Evolutionary conservation across 2,797 vertebrate species (phyloP), one percentile per base, ranked within the genome.

Genomic region (Buphagus erythrorhynchus): DNA sequence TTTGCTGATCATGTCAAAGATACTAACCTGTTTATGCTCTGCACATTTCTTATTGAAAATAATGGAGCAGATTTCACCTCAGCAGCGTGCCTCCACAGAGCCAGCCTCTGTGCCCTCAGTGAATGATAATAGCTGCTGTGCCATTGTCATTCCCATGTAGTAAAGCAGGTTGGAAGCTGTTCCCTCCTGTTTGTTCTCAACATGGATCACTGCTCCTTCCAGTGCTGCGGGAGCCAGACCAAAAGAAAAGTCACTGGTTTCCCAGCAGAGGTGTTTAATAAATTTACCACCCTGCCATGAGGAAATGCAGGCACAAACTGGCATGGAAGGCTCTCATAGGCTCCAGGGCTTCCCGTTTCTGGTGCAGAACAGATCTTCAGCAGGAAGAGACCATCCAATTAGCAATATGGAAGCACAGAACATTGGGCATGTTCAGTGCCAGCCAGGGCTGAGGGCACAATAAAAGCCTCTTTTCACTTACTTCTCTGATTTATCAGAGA

Each of bases 131-230:
- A 82, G 61, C 62, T 73, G 90, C 72, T 1, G 1, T 28, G 71
- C 65, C 20, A 19, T 5, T 62, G 85, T 71, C 83, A 88, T 93
- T 94, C 84, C 79, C 7, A 2, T 11, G 57, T 91, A 76, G 77
- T 36, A 93, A 97, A 94, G 68, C 89, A 55, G 36, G 55, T 16
- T 81, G 87, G 84, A 93, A 80, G 57, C 79, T 43, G 76, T 43
- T 93, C 58, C 76, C 85, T 84, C 87, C 89, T 89, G 80, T 66
- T 96, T 94, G 77, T 69, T 94, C 92, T 81, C 82, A 58, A 46
- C 89, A 95, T 7, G 93, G 95, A 89, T 97, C 94, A 74, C 71
- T 93, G 90, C 95, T 72, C 76, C 78, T 83, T 90, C 65, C 77
- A 68, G 63, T 0, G 0, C 75, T n/a, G 48, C 0, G 0, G 81